Evolutionary conservation across 2,113 vertebrate genomes (phyloP).

Genomic region (Myrmophylax atrothorax): DNA sequence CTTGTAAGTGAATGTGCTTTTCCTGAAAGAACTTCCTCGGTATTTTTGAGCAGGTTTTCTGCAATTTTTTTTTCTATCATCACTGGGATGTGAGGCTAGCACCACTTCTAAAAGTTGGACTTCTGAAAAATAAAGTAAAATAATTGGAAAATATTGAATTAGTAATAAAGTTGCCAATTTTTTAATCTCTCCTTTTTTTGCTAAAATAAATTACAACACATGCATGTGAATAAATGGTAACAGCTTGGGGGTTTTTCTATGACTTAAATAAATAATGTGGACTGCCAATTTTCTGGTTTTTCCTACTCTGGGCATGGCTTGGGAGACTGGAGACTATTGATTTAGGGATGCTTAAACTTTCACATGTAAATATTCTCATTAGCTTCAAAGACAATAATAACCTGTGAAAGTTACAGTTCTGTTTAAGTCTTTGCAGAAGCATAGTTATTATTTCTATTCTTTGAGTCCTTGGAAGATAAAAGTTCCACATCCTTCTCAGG

Average conservation of each 20-base stretch:
- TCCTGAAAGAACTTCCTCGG: not conserved
- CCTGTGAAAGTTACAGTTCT: not conserved
- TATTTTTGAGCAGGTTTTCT: not conserved
- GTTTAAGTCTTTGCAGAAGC: not conserved
- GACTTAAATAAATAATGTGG: not conserved
- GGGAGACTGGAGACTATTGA: not conserved
- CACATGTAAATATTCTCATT: not conserved
- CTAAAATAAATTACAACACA: not conserved
- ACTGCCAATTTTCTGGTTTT: not conserved
- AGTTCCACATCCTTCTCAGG: not conserved
- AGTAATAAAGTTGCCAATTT: not conserved
- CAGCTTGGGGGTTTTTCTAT: not conserved
- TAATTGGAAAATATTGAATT: not conserved
- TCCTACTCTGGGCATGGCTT: not conserved
- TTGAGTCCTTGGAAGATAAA: not conserved
- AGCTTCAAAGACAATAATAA: not conserved
- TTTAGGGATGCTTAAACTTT: not conserved
- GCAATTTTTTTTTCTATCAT: not conserved
- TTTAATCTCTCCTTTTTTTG: not conserved
- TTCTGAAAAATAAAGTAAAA: not conserved
- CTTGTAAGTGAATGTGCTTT: not conserved
- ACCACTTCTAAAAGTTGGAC: not conserved
- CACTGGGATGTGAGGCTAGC: not conserved
- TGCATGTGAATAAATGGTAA: not conserved
- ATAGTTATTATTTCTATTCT: not conserved